Conservation (phyloP, 1,140 invertebrate species). For the Bombus terrestris region DNA sequence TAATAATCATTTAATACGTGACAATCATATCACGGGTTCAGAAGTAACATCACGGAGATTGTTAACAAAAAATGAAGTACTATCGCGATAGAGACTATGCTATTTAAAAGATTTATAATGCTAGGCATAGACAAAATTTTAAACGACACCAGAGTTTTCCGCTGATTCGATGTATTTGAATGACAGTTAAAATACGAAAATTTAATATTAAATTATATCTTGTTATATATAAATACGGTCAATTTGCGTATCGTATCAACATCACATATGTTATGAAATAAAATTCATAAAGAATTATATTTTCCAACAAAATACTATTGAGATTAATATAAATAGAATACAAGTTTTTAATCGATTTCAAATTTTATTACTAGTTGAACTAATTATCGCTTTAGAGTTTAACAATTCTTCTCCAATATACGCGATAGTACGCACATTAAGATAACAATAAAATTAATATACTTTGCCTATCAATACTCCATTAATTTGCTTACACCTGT, state of each 20-base stretch:
- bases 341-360: constrained; percentile 14
- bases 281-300: constrained; percentile 28
- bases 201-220: constrained; percentile 14
- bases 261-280: constrained; percentile 12
- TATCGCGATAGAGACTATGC: constrained; percentile 10
- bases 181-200: background rate
- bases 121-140: background rate
- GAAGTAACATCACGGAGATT: background rate
- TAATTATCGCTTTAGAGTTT: constrained; percentile 8
- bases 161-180: background rate
- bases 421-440: constrained; percentile 14
- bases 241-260: constrained; percentile 13
- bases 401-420: background rate
- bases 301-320: constrained; percentile 10
- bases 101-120: constrained; percentile 18
- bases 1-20: constrained; percentile 6
- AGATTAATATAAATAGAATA: constrained; percentile 9
- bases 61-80: constrained; percentile 16
- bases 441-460: constrained; percentile 25
- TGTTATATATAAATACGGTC: constrained; percentile 4
- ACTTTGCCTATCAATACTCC: constrained; percentile 13
- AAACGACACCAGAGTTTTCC: background rate
- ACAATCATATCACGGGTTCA: constrained; percentile 38
- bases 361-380: constrained; percentile 36
- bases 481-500: background rate